phyloP scores from a whole-genome alignment of 2,113 vertebrate species.

The Saguinus imperator region DNA sequence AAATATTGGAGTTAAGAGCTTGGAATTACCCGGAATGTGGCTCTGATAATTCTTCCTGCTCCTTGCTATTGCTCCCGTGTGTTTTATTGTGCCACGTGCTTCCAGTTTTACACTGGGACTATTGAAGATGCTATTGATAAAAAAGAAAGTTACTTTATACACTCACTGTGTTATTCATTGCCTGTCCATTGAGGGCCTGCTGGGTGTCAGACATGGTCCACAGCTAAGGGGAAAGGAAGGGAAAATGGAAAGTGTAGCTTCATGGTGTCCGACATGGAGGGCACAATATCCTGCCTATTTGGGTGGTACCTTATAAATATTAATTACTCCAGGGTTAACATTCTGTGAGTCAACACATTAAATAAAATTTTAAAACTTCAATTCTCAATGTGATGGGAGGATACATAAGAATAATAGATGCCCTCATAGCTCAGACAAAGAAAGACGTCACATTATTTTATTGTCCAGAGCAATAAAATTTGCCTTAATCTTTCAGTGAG shows the following conservation, averaged over 20 bases:
- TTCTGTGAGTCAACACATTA: not conserved
- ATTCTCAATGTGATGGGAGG: not conserved
- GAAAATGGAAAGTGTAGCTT: not conserved
- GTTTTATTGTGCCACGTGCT: not conserved
- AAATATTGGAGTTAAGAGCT: not conserved
- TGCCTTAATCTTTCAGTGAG: not conserved
- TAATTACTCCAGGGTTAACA: not conserved
- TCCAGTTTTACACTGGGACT: not conserved
- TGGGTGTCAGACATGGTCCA: not conserved
- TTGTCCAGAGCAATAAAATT: conserved; percentile 28
- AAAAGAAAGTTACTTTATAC: not conserved
- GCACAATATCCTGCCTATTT: not conserved
- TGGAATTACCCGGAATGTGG: not conserved
- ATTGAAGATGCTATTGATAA: not conserved
- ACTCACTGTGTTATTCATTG: not conserved
- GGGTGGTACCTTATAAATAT: not conserved
- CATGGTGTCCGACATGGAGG: not conserved
- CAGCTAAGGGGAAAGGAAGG: not conserved
- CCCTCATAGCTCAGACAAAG: conserved; percentile 33
- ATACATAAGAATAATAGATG: conserved; percentile 19
- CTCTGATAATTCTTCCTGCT: not conserved
- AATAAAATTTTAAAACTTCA: conserved; percentile 53
- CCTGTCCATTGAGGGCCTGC: not conserved
- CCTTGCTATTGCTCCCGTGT: not conserved
- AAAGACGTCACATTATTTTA: conserved; percentile 47